Base-by-base conservation (phyloP, 2,113 vertebrate species). In the Madoqua kirkii region DNA sequence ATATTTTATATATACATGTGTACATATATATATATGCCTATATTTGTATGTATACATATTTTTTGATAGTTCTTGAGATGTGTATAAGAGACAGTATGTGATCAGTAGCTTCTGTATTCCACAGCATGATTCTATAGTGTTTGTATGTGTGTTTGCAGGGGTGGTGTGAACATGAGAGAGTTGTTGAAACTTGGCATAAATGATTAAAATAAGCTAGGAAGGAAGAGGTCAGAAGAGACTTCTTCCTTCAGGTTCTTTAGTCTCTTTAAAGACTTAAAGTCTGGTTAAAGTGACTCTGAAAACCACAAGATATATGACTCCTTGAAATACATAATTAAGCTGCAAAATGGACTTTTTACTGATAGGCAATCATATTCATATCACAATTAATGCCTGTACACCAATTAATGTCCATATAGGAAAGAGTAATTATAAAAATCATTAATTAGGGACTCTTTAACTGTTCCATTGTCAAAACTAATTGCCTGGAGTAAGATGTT, bases 361-460 rank as follows among this genome's bases (percentile, higher is more conserved):
- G 84, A 97, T 92, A 93, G 96, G 57, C 79, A 89, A 96, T 95
- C 97, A 92, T 89, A 87, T 76, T 87, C 89, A 91, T 97, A 95
- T 96, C 89, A 95, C 92, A 95, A 83, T 97, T 93, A 97, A 92
- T 9, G 33, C 33, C 78, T 91, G 60, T 91, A 87, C 27, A 93
- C 45, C n/a, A 87, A 74, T 89, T 97, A 97, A 95, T 84, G 87
- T 96, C 89, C 92, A 74, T 84, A 87, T 36, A 93, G 64, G 54
- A 82, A 92, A 92, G 82, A 97, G 95, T 92, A 95, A 98, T 97
- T 97, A 92, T 27, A 93, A 96, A 95, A 89, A 45, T 54, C 89
- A 98, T 96, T 97, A 95, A 98, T 97, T 97, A 97, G 55, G 19
- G 50, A 43, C 92, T 97, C 81, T 95, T 97, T 97, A 96, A 96